Conservation (phyloP, 2,888 invertebrate species). For the Pterobdella sp. region DNA sequence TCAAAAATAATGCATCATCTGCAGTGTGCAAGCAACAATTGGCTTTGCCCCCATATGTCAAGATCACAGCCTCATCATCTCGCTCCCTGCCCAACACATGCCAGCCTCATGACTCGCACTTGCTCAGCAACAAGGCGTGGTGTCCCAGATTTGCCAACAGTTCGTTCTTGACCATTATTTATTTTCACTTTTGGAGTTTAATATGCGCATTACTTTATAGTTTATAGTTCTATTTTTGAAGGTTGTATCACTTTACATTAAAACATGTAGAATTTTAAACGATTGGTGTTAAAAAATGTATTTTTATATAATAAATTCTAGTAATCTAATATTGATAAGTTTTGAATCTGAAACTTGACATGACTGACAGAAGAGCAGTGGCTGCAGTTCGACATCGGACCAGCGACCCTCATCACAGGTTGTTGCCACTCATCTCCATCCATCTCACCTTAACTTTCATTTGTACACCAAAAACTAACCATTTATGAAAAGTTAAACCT, state of each 20-base stretch:
- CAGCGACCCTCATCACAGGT: conserved; percentile 53
- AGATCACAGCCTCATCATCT: conserved; percentile 52
- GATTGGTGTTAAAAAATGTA: too few relatives aligned
- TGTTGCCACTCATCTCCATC: too few relatives aligned
- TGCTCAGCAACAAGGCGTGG: conserved; percentile 55
- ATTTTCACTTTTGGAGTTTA: background rate
- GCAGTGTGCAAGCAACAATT: conserved; percentile 54
- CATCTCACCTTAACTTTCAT: too few relatives aligned
- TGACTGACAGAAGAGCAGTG: conserved; percentile 52
- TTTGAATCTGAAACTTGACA: too few relatives aligned
- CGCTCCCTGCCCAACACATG: conserved; percentile 52
- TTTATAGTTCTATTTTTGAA: background rate
- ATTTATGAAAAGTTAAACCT: too few relatives aligned
- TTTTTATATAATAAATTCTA: too few relatives aligned
- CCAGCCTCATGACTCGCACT: conserved; percentile 54
- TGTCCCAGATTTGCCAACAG: conserved; percentile 50
- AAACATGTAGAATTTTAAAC: too few relatives aligned
- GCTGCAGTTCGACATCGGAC: conserved; percentile 56
- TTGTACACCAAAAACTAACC: too few relatives aligned
- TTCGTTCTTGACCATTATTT: too few relatives aligned
- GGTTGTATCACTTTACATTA: too few relatives aligned
- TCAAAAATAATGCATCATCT: background rate
- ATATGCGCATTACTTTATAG: background rate
- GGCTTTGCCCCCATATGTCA: conserved; percentile 53
- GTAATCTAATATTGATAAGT: too few relatives aligned